Conservation (phyloP, 2,797 vertebrate genomes). For the Acanthopagrus latus region DNA sequence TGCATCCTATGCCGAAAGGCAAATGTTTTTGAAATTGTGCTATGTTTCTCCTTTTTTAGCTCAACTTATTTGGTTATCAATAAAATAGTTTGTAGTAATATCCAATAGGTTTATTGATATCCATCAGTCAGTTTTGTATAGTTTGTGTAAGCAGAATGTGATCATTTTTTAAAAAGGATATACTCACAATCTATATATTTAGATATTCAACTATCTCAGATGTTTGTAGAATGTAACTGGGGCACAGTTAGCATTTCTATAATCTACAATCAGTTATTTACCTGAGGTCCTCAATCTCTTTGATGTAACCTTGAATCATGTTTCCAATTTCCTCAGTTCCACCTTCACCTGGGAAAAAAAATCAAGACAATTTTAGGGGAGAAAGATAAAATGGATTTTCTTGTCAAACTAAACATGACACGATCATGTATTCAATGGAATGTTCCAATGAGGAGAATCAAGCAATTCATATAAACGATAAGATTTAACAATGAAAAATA, state of each 20-base stretch:
- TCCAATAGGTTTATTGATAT: background rate
- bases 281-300: conserved; percentile 98
- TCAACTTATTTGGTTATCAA: background rate
- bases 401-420: too few species aligned
- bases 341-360: conserved; percentile 89
- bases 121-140: background rate
- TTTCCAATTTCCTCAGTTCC: conserved; percentile 96
- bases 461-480: background rate
- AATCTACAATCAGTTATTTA: conserved; percentile 64
- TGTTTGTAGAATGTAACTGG: too few species aligned
- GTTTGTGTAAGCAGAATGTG: background rate
- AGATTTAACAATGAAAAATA: background rate
- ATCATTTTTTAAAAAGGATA: too few species aligned
- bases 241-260: background rate
- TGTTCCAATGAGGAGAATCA: background rate
- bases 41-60: background rate
- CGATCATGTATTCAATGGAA: too few species aligned
- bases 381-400: background rate
- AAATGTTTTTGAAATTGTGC: background rate
- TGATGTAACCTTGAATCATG: conserved; percentile 97
- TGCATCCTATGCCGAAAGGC: too few species aligned
- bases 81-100: too few species aligned
- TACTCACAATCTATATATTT: too few species aligned
- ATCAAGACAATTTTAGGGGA: background rate
- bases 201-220: too few species aligned